A percentile compares a stretch with the other conserved stretches of the same genome.
These are phyloP conservation scores for Ctena decussata DNA, from an alignment of 2,888 invertebrate genomes.

Conservation along the genomic window DNA sequence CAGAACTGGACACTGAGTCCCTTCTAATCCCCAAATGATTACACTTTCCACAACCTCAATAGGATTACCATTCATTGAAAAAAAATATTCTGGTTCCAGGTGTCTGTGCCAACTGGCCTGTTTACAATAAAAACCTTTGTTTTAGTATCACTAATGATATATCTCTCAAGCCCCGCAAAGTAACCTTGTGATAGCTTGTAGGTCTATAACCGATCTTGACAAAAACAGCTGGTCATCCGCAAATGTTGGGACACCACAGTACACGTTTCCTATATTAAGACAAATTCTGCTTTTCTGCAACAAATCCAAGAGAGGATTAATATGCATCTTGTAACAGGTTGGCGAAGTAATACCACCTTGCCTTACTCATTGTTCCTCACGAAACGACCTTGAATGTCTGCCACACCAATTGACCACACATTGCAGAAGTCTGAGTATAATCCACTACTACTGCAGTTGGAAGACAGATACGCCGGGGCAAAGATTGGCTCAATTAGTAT, in stretches of 20 bases:
- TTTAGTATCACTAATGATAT: not conserved
- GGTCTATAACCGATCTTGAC: not conserved
- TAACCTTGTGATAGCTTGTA: not conserved
- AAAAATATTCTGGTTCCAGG: not conserved
- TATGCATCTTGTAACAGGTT: not conserved
- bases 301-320: conserved; percentile 11
- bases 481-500: no score
- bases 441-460: no score
- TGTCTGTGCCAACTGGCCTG: not conserved
- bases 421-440: no score
- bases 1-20: not conserved
- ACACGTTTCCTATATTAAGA: not conserved
- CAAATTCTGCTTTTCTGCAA: not conserved
- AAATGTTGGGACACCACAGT: not conserved
- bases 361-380: not conserved
- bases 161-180: not conserved
- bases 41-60: not conserved
- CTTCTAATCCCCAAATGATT: not conserved
- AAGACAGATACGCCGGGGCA: no score
- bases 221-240: not conserved
- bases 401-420: conserved; percentile 1
- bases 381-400: not conserved
- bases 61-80: not conserved
- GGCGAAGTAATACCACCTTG: conserved; percentile 27
- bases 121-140: not conserved